Conservation (phyloP, 2,113 vertebrate genomes). For the Larimichthys polyactis region DNA sequence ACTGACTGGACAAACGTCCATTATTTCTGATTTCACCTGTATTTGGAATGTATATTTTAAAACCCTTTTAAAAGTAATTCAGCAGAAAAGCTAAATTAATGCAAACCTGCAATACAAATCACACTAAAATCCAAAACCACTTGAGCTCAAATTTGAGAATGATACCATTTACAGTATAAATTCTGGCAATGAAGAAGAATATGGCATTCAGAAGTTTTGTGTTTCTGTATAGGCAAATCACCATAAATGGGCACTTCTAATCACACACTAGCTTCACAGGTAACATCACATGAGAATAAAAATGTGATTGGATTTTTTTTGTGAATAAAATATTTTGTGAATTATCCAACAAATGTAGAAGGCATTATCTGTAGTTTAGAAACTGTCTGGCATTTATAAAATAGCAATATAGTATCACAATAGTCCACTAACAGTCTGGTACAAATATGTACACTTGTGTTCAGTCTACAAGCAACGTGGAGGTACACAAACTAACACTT, state of each 20-base stretch:
- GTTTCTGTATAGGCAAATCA: background rate
- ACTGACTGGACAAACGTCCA: background rate
- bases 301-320: background rate
- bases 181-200: background rate
- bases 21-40: background rate
- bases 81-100: background rate
- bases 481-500: conserved; percentile 2
- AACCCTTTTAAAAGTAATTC: background rate
- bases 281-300: background rate
- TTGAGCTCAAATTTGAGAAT: background rate
- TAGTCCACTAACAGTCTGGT: background rate
- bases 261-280: background rate
- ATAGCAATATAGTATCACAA: conserved; percentile 14
- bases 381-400: conserved; percentile 5
- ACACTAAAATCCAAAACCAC: background rate
- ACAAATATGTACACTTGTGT: conserved; percentile 17
- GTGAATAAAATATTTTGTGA: background rate
- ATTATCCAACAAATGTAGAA: background rate
- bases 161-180: background rate
- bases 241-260: background rate
- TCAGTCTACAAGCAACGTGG: background rate
- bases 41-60: conserved; percentile 5
- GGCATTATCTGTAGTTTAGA: background rate
- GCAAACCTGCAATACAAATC: background rate
- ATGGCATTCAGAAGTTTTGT: background rate